Conservation (phyloP, 2,797 vertebrate genomes). For the Sebastes reedi region DNA sequence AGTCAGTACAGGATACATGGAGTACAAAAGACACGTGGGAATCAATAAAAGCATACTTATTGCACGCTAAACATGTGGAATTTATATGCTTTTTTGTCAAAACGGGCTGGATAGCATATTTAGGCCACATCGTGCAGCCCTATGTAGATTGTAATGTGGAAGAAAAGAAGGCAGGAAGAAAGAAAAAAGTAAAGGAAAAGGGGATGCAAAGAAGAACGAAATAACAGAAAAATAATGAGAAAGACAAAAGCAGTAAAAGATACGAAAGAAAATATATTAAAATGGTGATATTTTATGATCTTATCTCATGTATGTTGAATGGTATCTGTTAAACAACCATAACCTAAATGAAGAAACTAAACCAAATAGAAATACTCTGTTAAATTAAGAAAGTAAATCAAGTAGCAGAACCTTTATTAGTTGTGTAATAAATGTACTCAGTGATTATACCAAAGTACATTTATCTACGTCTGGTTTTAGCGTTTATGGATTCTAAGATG, state of each 20-base stretch:
- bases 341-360: too few relatives aligned
- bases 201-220: not conserved
- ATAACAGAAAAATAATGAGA: not conserved
- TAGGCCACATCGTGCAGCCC: too few relatives aligned
- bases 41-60: too few relatives aligned
- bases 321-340: not conserved
- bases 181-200: not conserved
- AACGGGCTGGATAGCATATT: too few relatives aligned
- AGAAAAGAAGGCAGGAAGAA: not conserved
- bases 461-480: not conserved
- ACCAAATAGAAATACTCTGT: not conserved
- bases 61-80: too few relatives aligned
- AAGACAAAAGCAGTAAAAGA: not conserved
- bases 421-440: not conserved
- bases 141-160: not conserved
- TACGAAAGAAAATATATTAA: not conserved
- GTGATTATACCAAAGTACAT: too few relatives aligned
- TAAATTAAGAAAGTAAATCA: not conserved
- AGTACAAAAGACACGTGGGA: fast-evolving
- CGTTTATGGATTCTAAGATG: too few relatives aligned
- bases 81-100: fast-evolving
- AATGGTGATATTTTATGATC: not conserved
- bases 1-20: too few relatives aligned
- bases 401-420: not conserved
- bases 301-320: not conserved